Percentiles rank a stretch among this genome's conserved stretches.
Evolutionary conservation across 2,113 vertebrate species (phyloP).

Genomic region (Gymnocephalus cernua): DNA sequence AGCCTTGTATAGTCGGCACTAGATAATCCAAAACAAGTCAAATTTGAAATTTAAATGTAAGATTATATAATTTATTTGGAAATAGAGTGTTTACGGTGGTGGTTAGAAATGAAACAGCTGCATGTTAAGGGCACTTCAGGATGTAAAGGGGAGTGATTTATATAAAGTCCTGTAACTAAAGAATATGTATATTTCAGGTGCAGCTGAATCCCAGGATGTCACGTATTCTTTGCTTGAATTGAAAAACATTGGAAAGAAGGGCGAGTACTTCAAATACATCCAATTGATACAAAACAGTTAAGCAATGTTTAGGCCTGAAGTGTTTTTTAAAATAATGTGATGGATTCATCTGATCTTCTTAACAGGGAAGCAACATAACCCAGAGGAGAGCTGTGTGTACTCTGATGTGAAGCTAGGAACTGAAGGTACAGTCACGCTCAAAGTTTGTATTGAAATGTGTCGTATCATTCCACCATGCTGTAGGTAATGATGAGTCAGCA

Average conservation of each 20-base stretch:
- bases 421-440: slow-evolving; percentile 6
- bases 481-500: neutral
- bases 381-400: neutral
- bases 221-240: neutral
- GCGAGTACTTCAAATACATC: neutral
- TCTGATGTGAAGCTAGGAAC: slow-evolving; percentile 2
- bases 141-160: too few relatives aligned
- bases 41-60: too few relatives aligned
- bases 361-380: slow-evolving; percentile 5
- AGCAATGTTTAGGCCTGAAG: neutral
- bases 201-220: neutral
- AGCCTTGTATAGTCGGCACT: too few relatives aligned
- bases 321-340: too few relatives aligned
- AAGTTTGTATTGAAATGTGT: neutral
- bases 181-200: neutral
- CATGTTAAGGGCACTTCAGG: too few relatives aligned
- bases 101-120: too few relatives aligned
- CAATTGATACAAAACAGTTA: neutral
- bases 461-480: neutral
- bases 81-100: too few relatives aligned
- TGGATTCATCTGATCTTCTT: neutral
- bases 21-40: neutral
- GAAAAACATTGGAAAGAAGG: neutral
- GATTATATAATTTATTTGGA: too few relatives aligned
- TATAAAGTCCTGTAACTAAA: neutral